Evolutionary conservation across 2,888 invertebrate genomes (phyloP).

Genomic region (Mythimna impura): DNA sequence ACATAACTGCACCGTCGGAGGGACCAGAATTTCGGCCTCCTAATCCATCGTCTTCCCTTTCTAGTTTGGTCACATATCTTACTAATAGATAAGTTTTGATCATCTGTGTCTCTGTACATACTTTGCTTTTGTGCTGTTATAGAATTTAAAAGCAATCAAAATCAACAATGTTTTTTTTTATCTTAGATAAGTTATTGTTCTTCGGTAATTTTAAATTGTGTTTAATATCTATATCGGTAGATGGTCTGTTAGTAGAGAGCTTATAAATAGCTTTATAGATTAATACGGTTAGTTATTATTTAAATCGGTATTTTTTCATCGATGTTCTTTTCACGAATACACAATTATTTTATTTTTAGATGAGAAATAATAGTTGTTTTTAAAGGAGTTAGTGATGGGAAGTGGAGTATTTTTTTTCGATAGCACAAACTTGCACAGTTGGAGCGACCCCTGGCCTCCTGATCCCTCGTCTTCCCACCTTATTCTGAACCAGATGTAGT

Average conservation of each 20-base stretch:
- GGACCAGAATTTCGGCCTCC: conserved; percentile 1
- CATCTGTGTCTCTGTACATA: conserved; percentile 25
- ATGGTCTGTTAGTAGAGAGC: conserved; percentile 14
- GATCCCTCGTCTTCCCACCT: conserved; percentile 44
- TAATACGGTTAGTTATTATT: neutral
- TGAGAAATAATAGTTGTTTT: neutral
- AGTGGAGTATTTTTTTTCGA: conserved; percentile 17
- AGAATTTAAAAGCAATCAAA: conserved; percentile 48
- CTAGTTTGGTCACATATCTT: conserved; percentile 8
- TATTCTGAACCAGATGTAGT: neutral
- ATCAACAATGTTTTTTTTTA: too few relatives aligned
- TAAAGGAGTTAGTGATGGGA: neutral
- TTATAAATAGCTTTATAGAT: conserved; percentile 26
- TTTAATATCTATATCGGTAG: conserved; percentile 10
- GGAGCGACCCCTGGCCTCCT: conserved; percentile 40
- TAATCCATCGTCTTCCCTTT: conserved; percentile 44
- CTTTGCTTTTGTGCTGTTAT: conserved; percentile 29
- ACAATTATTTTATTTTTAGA: conserved; percentile 15
- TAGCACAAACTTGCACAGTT: conserved; percentile 34
- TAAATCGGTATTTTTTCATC: neutral
- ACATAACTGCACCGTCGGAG: conserved; percentile 27
- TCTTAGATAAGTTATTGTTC: neutral
- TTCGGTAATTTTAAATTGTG: conserved; percentile 12
- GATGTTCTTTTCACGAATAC: conserved; percentile 16
- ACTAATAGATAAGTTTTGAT: conserved; percentile 6